Conservation (phyloP, 2,797 vertebrate genomes). For the Echiichthys vipera region DNA sequence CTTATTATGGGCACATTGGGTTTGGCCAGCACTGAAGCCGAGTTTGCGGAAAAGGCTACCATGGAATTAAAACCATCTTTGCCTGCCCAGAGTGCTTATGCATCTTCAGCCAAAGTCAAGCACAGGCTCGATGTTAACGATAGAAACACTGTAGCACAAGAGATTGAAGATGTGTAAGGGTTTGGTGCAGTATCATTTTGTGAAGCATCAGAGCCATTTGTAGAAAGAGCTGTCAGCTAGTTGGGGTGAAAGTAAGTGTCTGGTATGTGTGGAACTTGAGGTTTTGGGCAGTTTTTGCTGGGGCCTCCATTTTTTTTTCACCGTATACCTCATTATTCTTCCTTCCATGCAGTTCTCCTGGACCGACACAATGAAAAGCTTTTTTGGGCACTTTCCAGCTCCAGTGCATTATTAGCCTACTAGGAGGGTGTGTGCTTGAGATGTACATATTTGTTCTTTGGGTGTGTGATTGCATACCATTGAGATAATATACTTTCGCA, state of each 20-base stretch:
- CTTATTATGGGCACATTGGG: conserved; percentile 62
- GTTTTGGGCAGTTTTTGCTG: conserved; percentile 8
- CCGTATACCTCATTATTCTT: conserved; percentile 21
- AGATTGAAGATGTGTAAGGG: not conserved
- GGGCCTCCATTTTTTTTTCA: not conserved
- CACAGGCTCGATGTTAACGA: conserved; percentile 39
- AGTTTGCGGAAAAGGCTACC: conserved; percentile 56
- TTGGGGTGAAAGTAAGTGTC: not conserved
- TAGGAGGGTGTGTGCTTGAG: conserved; percentile 10
- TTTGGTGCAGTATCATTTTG: not conserved
- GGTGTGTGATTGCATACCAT: conserved; percentile 8
- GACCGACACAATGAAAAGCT: not conserved
- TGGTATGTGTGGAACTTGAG: conserved; percentile 38
- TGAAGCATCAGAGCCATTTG: not conserved
- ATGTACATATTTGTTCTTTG: conserved; percentile 32
- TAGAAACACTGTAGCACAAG: conserved; percentile 4
- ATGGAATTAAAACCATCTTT: conserved; percentile 49
- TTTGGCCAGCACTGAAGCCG: conserved; percentile 45
- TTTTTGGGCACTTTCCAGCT: not conserved
- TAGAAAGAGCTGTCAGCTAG: conserved; percentile 4
- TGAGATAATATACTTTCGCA: conserved; percentile 1
- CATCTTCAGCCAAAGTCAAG: conserved; percentile 32
- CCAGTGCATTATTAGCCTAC: conserved; percentile 41
- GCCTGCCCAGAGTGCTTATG: conserved; percentile 13
- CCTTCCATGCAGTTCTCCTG: not conserved